Evolutionary conservation across 64 coral and sea anemone genomes (phyloP).

Genomic region (Porites lutea): DNA sequence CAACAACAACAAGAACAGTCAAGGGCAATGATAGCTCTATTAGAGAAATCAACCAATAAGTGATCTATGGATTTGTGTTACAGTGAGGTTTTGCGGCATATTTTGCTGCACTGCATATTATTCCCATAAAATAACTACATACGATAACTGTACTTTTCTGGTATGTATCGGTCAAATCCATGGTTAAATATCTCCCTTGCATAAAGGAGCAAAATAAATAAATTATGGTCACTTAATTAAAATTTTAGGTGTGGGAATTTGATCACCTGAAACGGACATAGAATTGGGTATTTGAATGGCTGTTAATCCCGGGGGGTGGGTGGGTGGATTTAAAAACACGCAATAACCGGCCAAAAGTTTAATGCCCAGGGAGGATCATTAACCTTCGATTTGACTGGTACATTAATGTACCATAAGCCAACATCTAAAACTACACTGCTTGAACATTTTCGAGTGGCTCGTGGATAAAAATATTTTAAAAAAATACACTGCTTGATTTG

Average conservation of each 20-base stretch:
- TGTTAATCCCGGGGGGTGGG: background rate
- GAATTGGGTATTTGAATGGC: no score
- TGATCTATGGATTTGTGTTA: no score
- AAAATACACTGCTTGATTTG: background rate
- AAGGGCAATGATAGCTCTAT: no score
- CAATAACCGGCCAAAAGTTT: background rate
- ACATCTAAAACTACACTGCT: background rate
- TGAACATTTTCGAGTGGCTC: background rate
- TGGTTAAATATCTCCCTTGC: background rate
- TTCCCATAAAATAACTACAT: background rate
- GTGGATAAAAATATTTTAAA: background rate
- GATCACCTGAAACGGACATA: no score
- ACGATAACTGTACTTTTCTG: background rate
- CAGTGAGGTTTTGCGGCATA: no score
- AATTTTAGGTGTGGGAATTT: background rate
- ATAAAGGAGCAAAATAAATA: background rate
- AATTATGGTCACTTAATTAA: slow-evolving; percentile 1
- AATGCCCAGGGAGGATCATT: background rate
- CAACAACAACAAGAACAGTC: no score
- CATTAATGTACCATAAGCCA: background rate
- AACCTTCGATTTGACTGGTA: background rate
- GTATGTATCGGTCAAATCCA: background rate
- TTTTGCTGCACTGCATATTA: background rate
- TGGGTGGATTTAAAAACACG: background rate
- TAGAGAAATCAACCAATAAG: no score